Evolutionary conservation across 2,113 vertebrate genomes (phyloP).

Genomic region (Cavia porcellus): DNA sequence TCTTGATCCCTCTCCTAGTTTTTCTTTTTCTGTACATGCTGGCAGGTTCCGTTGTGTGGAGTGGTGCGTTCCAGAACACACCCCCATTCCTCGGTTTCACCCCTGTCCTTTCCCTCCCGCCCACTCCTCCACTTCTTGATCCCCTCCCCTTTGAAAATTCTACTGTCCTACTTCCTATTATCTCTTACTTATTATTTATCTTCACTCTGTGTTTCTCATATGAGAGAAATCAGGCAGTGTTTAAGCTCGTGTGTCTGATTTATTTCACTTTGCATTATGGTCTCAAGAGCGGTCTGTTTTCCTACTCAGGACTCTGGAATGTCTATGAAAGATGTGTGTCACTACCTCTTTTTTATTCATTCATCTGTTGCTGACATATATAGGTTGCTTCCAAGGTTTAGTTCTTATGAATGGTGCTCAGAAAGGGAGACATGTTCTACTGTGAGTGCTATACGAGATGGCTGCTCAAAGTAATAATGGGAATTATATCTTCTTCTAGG

Average conservation of each 20-base stretch:
- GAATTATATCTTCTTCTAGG: neutral
- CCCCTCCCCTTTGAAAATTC: neutral
- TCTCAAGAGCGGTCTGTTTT: neutral
- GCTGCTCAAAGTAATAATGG: slow-evolving; percentile 45
- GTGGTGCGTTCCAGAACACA: neutral
- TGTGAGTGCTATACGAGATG: neutral
- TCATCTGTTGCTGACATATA: neutral
- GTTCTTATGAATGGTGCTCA: neutral
- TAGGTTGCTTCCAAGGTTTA: neutral
- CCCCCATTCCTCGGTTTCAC: neutral
- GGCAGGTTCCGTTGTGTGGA: neutral
- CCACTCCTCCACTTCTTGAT: neutral
- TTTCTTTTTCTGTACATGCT: neutral
- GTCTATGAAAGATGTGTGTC: neutral
- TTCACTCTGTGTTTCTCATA: neutral
- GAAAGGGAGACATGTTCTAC: neutral
- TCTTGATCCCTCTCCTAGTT: neutral
- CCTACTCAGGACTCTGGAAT: neutral
- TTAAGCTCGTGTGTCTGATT: neutral
- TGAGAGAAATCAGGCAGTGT: neutral
- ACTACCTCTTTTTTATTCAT: neutral
- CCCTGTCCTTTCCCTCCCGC: neutral
- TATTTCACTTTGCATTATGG: neutral
- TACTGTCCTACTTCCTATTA: neutral
- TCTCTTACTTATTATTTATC: neutral